A percentile compares a stretch with the other conserved stretches of the same genome.
Evolutionary conservation across 2,113 vertebrate genomes (phyloP).

Genomic region (Neogobius melanostomus): DNA sequence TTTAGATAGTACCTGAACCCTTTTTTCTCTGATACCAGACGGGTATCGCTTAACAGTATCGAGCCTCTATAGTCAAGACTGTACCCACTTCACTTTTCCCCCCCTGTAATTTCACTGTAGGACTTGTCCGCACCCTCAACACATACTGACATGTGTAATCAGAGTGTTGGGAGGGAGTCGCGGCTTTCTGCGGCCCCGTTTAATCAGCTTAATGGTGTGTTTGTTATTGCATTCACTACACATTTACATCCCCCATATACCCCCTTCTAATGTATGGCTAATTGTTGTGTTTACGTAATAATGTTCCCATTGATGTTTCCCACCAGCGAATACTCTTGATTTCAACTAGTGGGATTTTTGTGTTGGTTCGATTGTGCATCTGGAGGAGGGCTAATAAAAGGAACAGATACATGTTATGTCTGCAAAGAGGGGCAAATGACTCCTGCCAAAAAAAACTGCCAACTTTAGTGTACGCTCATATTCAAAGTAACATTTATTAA

Average conservation of each 20-base stretch:
- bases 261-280: constrained; percentile 51
- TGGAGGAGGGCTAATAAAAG: constrained; percentile 32
- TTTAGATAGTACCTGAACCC: too few relatives aligned
- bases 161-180: constrained; percentile 26
- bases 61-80: neutral
- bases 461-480: neutral
- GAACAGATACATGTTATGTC: constrained; percentile 42
- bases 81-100: constrained; percentile 7
- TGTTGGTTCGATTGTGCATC: constrained; percentile 43
- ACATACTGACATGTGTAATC: constrained; percentile 39
- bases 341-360: constrained; percentile 18
- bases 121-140: constrained; percentile 21
- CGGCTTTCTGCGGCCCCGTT: constrained; percentile 37
- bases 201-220: constrained; percentile 64
- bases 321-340: constrained; percentile 18
- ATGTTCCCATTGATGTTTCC: constrained; percentile 11
- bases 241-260: constrained; percentile 62
- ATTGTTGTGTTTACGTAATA: constrained; percentile 60
- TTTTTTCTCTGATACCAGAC: too few relatives aligned
- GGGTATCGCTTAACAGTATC: too few relatives aligned
- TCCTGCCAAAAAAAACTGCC: constrained; percentile 6
- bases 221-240: constrained; percentile 47
- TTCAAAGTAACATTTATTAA: too few relatives aligned
- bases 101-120: constrained; percentile 16
- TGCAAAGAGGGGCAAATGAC: constrained; percentile 27